A percentile compares a stretch with the other conserved stretches of the same genome.
phyloP scores from a whole-genome alignment of 2,888 invertebrate genomes.

The Zele albiditarsus region DNA sequence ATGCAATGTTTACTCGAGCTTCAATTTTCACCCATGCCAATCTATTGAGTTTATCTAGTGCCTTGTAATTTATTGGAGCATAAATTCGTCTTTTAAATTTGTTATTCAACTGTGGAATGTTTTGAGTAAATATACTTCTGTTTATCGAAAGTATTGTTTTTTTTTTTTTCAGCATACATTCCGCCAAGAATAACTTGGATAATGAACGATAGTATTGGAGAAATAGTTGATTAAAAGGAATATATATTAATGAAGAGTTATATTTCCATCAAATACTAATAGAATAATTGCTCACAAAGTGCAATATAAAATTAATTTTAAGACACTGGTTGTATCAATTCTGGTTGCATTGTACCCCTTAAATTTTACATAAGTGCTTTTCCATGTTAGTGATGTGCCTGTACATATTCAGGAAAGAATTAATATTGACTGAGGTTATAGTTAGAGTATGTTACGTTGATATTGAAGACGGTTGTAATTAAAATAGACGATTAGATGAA shows the following conservation, averaged over 20 bases:
- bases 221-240: too few species aligned
- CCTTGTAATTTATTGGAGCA: conserved; percentile 8
- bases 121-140: too few species aligned
- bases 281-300: neutral
- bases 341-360: conserved; percentile 53
- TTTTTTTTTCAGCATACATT: too few species aligned
- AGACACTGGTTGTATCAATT: conserved; percentile 58
- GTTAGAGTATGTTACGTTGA: neutral
- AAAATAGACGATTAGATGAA: too few species aligned
- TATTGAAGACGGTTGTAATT: too few species aligned
- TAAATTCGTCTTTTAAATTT: conserved; percentile 22
- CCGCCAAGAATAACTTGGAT: too few species aligned
- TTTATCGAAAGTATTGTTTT: too few species aligned
- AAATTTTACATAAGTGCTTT: conserved; percentile 59
- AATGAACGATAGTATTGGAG: too few species aligned
- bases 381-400: conserved; percentile 59
- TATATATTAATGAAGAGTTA: neutral
- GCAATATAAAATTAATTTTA: conserved; percentile 42
- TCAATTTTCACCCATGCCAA: conserved; percentile 15
- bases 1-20: neutral
- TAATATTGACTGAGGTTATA: neutral
- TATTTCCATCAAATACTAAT: neutral
- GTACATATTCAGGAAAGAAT: neutral
- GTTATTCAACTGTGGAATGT: too few species aligned
- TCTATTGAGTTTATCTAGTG: conserved; percentile 5